These are phyloP conservation scores for Oreochromis mossambicus DNA, from an alignment of 2,797 vertebrate genomes.

Conservation along the genomic window DNA sequence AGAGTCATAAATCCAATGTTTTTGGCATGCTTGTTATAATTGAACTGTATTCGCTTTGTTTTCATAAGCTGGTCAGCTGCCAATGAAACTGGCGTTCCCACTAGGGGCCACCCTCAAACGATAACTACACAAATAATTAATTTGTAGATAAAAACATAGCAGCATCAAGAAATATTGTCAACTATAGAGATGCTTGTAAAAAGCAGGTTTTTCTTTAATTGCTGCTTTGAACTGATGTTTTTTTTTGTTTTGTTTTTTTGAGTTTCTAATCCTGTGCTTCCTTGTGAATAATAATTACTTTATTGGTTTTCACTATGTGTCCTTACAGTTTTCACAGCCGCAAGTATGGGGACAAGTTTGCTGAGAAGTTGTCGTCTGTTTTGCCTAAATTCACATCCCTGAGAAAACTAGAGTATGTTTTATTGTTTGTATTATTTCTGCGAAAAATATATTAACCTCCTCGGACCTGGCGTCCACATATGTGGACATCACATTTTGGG, in stretches of 20 bases:
- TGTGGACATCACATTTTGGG: no score
- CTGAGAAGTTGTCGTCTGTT: constrained; percentile 77
- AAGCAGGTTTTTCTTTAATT: background rate
- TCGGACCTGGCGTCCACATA: no score
- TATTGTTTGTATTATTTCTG: background rate
- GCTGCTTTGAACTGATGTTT: background rate
- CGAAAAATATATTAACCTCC: background rate
- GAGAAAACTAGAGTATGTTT: constrained; percentile 81
- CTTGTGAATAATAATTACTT: background rate
- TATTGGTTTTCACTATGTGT: background rate
- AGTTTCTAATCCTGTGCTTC: background rate
- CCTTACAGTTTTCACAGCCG: constrained; percentile 82
- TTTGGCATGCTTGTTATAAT: background rate
- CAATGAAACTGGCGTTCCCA: background rate
- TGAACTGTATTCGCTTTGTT: background rate
- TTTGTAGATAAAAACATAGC: background rate
- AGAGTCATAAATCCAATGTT: background rate
- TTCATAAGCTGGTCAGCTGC: background rate
- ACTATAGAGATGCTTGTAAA: background rate
- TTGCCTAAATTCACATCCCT: constrained; percentile 74
- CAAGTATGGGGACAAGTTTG: constrained; percentile 83
- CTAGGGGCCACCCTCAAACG: background rate
- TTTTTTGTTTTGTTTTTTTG: background rate
- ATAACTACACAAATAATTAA: background rate
- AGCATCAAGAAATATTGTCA: background rate